Evolutionary conservation across 2,888 invertebrate genomes (phyloP), one percentile per base, ranked within the genome.

Genomic region (Baccha elongata): DNA sequence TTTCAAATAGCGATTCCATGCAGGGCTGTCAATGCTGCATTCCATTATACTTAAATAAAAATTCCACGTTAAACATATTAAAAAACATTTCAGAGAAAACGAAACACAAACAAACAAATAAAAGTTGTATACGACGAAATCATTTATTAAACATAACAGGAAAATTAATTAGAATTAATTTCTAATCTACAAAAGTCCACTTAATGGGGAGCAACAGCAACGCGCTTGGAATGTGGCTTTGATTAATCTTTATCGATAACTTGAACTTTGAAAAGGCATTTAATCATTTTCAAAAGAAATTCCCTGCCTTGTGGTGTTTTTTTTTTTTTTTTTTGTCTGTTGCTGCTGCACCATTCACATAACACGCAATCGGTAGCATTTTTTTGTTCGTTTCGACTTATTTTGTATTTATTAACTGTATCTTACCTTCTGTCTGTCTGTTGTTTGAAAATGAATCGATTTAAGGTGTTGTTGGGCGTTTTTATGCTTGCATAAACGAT

Each of bases 161-260:
- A 69, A 74, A 74, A 80, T 80, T 74, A 74, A 80, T 80, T 80
- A 69, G 69, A 74, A 74, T 80, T 80, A 64, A 80, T 80, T 80
- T 74, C 74, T 64, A 64, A 74, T 74, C 69, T 69, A 80, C 64
- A 80, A 74, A n/a, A 80, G 68, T 68, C 74, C 68, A 74, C 62
- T 62, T 68, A 74, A 80, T 80, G 68, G 62, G 53, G 40, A 80
- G 15, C 42, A 44, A 44, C 17, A 60, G n/a, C 29, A 60, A 44
- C 26, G 23, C 74, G 35, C 13, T 74, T 48, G 68, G 80, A 80
- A 80, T 80, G 68, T 55, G 53, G 62, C 68, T 74, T 78, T 78
- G 71, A 64, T 78, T 78, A 71, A 78, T 71, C 76, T 65, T 23
- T 50, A 26, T 32, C 71, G 71, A 71, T 78, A 78, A 64, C 64